phyloP scores from a whole-genome alignment of 2,888 invertebrate genomes.

The Nemoura dubitans region DNA sequence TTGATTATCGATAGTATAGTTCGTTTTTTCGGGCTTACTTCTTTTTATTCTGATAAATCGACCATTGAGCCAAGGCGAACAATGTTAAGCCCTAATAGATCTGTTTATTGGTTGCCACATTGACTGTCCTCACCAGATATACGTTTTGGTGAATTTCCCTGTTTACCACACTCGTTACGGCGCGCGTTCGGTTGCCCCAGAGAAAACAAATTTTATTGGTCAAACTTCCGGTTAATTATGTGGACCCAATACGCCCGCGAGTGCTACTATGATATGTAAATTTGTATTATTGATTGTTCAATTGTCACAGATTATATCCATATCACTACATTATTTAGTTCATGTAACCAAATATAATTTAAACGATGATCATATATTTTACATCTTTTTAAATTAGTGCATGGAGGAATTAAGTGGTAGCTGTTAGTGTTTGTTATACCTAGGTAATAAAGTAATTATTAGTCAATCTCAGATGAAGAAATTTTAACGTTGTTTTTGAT shows the following conservation, averaged over 20 bases:
- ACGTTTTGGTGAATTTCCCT: background rate
- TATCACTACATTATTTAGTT: background rate
- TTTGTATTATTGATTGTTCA: background rate
- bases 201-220: background rate
- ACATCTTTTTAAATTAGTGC: background rate
- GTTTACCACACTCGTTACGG: background rate
- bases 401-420: background rate
- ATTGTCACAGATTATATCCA: conserved; percentile 12
- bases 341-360: background rate
- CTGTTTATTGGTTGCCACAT: background rate
- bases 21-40: too few relatives aligned
- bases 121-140: background rate
- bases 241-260: background rate
- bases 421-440: background rate
- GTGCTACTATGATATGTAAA: background rate
- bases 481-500: too few relatives aligned
- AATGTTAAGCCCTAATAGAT: background rate
- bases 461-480: too few relatives aligned
- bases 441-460: background rate
- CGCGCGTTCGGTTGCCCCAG: background rate
- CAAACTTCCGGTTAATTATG: background rate
- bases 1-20: too few relatives aligned
- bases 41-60: too few relatives aligned
- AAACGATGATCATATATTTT: background rate
- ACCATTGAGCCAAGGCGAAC: too few relatives aligned